Percentiles rank a stretch among this genome's conserved stretches.
Conservation (phyloP, 92 coral and sea anemone genomes). For the Palythoa grandiflora region DNA sequence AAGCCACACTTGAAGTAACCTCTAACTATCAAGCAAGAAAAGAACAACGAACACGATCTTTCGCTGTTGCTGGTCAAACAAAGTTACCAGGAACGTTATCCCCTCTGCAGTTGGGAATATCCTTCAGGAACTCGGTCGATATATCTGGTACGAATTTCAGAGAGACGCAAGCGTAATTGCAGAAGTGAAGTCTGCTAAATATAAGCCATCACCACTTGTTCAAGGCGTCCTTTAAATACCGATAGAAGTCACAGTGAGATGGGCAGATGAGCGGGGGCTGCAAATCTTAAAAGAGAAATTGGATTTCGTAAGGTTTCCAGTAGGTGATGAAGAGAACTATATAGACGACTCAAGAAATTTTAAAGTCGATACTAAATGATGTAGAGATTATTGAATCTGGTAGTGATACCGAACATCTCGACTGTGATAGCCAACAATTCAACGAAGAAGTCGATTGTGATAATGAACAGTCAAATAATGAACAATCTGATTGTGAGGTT, state of each 20-base stretch:
- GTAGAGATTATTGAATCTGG: conserved; percentile 28
- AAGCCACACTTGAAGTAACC: conserved; percentile 52
- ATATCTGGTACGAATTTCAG: conserved; percentile 65
- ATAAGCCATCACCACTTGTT: conserved; percentile 63
- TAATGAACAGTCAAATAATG: conserved; percentile 17
- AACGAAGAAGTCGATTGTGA: conserved; percentile 21
- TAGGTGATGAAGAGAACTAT: conserved; percentile 56
- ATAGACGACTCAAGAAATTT: conserved; percentile 52
- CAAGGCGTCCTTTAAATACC: conserved; percentile 72
- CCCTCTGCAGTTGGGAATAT: conserved; percentile 67
- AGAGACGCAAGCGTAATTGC: conserved; percentile 60
- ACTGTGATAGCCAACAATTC: conserved; percentile 13
- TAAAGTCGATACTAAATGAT: conserved; percentile 24
- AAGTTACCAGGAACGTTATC: conserved; percentile 62
- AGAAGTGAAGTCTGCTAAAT: conserved; percentile 55
- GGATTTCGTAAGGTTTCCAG: conserved; percentile 46
- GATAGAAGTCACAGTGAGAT: conserved; percentile 49
- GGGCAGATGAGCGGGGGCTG: conserved; percentile 45
- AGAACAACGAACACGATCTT: not conserved
- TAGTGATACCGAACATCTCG: conserved; percentile 13
- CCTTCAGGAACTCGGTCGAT: conserved; percentile 65
- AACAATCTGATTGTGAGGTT: no score
- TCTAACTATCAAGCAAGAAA: conserved; percentile 52
- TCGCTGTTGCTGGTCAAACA: conserved; percentile 51
- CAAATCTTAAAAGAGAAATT: conserved; percentile 49